Evolutionary conservation across 2,113 vertebrate species (phyloP).

Genomic region (Platichthys stellatus): DNA sequence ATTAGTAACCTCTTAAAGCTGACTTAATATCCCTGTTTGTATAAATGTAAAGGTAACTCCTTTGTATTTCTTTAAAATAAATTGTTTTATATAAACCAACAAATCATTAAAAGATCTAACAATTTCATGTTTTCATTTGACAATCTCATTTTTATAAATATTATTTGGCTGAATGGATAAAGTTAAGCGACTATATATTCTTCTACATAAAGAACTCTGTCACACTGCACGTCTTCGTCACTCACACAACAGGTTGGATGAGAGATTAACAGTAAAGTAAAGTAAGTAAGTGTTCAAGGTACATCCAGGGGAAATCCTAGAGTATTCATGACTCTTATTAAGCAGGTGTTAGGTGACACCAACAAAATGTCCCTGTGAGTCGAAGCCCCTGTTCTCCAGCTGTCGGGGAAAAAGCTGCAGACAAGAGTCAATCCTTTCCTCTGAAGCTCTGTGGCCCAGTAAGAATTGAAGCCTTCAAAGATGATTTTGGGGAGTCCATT

Average conservation of each 20-base stretch:
- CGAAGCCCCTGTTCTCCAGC: constrained; percentile 12
- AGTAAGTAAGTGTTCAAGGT: neutral
- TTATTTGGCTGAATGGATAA: too few species aligned
- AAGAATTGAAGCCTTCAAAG: constrained; percentile 9
- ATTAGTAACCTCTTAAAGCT: too few species aligned
- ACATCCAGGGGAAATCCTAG: neutral
- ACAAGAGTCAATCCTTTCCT: constrained; percentile 25
- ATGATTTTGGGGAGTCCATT: constrained; percentile 19
- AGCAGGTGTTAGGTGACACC: constrained; percentile 37
- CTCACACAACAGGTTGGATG: neutral
- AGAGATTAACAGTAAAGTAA: neutral
- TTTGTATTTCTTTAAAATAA: too few species aligned
- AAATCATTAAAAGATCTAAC: too few species aligned
- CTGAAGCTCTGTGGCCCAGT: neutral
- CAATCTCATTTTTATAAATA: too few species aligned
- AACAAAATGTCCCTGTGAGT: constrained; percentile 17
- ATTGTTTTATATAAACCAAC: too few species aligned
- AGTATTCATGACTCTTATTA: constrained; percentile 38
- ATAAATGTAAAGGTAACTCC: too few species aligned
- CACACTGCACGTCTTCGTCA: too few species aligned
- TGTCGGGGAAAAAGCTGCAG: constrained; percentile 31
- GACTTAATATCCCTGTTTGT: too few species aligned
- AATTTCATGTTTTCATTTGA: too few species aligned
- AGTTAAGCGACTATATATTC: too few species aligned
- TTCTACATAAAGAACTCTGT: too few species aligned